Evolutionary conservation across 2,113 vertebrate species (phyloP).

Genomic region (Machaerirhynchus nigripectus): DNA sequence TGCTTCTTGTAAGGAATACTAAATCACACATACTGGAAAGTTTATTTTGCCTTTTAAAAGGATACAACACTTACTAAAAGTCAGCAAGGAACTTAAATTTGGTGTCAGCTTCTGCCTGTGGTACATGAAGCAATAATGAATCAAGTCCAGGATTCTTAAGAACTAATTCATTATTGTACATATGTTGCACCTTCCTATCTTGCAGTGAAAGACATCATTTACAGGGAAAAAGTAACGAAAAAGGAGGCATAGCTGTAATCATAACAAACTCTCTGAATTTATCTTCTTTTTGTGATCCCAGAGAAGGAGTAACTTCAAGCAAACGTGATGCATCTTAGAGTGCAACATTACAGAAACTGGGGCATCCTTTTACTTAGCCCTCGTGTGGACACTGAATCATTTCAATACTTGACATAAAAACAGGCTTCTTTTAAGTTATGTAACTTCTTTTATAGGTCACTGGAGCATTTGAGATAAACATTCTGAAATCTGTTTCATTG

Average conservation of each 20-base stretch:
- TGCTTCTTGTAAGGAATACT: conserved; percentile 36
- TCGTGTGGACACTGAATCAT: background rate
- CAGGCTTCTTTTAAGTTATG: background rate
- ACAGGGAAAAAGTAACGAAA: background rate
- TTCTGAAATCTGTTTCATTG: background rate
- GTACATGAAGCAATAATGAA: background rate
- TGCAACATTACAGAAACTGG: background rate
- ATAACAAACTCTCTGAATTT: background rate
- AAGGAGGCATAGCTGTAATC: background rate
- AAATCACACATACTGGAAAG: background rate
- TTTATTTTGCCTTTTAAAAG: conserved; percentile 34
- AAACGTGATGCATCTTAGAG: background rate
- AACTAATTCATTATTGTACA: background rate
- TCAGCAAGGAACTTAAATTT: background rate
- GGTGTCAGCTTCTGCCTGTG: background rate
- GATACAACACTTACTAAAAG: conserved; percentile 2
- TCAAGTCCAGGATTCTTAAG: background rate
- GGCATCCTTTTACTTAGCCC: background rate
- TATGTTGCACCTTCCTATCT: background rate
- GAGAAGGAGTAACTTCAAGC: background rate
- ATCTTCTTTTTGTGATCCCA: background rate
- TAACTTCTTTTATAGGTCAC: background rate
- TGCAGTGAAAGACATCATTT: background rate
- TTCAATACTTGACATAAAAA: background rate
- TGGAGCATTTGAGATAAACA: background rate